Conservation (phyloP, 2,888 invertebrate genomes). For the Lepidocyrtoides sp. region DNA sequence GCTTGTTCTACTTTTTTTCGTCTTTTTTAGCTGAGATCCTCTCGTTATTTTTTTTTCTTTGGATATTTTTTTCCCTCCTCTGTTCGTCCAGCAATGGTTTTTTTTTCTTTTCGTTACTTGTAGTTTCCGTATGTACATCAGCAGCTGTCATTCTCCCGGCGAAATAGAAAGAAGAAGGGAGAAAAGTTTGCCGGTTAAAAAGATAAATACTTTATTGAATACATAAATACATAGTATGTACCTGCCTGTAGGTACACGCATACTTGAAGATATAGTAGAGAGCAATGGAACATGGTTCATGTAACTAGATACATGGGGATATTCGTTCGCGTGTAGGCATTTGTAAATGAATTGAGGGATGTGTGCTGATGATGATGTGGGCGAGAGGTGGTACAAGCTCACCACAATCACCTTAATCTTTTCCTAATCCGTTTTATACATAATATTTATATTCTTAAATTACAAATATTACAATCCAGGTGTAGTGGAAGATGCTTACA, state of each 20-base stretch:
- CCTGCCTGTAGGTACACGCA: too few species aligned
- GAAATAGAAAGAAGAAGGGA: not conserved
- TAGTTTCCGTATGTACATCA: slow-evolving; percentile 47
- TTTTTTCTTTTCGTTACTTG: slow-evolving; percentile 36
- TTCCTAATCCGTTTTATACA: slow-evolving; percentile 20
- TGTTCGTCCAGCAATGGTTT: not conserved
- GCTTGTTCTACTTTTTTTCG: slow-evolving; percentile 64
- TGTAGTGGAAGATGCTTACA: too few species aligned
- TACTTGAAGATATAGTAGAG: not conserved
- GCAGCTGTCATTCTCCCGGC: slow-evolving; percentile 43
- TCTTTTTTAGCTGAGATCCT: not conserved
- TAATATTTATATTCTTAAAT: too few species aligned
- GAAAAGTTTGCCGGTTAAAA: slow-evolving; percentile 29
- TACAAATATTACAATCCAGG: too few species aligned
- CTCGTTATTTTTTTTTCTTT: not conserved
- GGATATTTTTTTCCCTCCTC: not conserved
- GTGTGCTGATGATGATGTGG: not conserved
- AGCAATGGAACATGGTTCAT: not conserved
- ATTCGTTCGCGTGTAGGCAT: too few species aligned
- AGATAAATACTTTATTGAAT: slow-evolving; percentile 33
- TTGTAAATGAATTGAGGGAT: not conserved
- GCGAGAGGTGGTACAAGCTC: not conserved
- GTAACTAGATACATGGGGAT: not conserved
- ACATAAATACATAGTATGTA: too few species aligned
- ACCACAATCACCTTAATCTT: not conserved